Conservation (phyloP, 1,140 invertebrate genomes). For the Drosophila obscura region DNA sequence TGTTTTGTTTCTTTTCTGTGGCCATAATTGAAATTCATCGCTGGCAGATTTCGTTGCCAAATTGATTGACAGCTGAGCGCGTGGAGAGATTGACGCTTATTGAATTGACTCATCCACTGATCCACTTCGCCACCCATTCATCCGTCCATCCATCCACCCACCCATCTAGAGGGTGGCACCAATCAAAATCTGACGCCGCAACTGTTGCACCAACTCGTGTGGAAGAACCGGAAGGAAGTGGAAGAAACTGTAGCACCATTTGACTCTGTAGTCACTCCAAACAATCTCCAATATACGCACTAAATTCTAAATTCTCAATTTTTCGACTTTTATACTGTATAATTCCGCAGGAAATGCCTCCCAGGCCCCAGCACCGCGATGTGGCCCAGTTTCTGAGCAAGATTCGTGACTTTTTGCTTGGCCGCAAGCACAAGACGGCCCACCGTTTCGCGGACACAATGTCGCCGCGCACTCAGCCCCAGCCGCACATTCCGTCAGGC, state of each 20-base stretch:
- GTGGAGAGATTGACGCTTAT: constrained; percentile 72
- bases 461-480: constrained; percentile 25
- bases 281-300: too few relatives aligned
- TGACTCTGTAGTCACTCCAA: constrained; percentile 16
- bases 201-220: constrained; percentile 52
- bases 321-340: background rate
- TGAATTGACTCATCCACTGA: constrained; percentile 61
- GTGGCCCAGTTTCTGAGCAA: constrained; percentile 50
- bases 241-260: background rate
- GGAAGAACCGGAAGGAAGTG: constrained; percentile 29
- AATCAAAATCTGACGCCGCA: constrained; percentile 28
- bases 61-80: constrained; percentile 66
- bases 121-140: too few relatives aligned
- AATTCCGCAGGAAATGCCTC: constrained; percentile 19
- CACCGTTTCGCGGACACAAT: constrained; percentile 41
- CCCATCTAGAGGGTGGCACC: background rate
- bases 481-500: constrained; percentile 15
- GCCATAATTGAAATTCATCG: constrained; percentile 76
- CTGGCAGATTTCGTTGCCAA: constrained; percentile 57
- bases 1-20: constrained; percentile 52
- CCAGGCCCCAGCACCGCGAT: constrained; percentile 52
- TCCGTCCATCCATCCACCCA: too few relatives aligned
- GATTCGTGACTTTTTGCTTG: constrained; percentile 61
- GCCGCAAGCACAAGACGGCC: constrained; percentile 41
- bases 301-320: constrained; percentile 5